Evolutionary conservation across 2,888 invertebrate species (phyloP).

Genomic region (Rhimphoctona megacephalus): DNA sequence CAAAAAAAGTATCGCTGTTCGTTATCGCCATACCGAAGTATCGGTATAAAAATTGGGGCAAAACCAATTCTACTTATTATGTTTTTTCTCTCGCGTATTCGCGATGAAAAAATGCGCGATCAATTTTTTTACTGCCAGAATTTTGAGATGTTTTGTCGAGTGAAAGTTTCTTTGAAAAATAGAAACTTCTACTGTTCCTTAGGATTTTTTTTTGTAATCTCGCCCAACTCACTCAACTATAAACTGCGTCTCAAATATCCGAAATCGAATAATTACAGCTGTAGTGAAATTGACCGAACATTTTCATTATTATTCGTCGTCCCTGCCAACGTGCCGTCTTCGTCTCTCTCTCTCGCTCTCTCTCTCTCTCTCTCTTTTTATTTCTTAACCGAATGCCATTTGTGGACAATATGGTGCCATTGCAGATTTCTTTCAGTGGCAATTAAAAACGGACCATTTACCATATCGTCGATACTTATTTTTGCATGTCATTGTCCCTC

Average conservation of each 20-base stretch:
- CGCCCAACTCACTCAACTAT: background rate
- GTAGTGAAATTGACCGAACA: slow-evolving; percentile 3
- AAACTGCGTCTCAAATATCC: background rate
- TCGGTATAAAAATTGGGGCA: slow-evolving; percentile 75
- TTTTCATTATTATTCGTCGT: background rate
- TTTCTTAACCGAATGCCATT: slow-evolving; percentile 5
- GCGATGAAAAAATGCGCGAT: background rate
- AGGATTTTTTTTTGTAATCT: background rate
- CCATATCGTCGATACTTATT: slow-evolving; percentile 78
- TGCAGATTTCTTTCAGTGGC: slow-evolving; percentile 68
- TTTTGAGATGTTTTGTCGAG: background rate
- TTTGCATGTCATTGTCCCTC: slow-evolving; percentile 81
- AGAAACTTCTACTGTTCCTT: background rate
- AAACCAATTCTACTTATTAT: slow-evolving; percentile 47
- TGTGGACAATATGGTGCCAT: slow-evolving; percentile 21
- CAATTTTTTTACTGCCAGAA: background rate
- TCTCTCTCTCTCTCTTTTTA: slow-evolving; percentile 6
- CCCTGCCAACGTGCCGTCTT: background rate
- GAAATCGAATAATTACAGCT: background rate
- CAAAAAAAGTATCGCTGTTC: slow-evolving; percentile 59
- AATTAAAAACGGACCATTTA: slow-evolving; percentile 80
- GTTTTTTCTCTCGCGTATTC: slow-evolving; percentile 5
- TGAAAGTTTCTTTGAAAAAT: background rate
- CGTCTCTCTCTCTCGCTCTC: slow-evolving; percentile 46
- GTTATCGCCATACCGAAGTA: slow-evolving; percentile 37